These are phyloP conservation scores for Colaptes auratus DNA, from an alignment of 2,113 vertebrate species.

Conservation along the genomic window DNA sequence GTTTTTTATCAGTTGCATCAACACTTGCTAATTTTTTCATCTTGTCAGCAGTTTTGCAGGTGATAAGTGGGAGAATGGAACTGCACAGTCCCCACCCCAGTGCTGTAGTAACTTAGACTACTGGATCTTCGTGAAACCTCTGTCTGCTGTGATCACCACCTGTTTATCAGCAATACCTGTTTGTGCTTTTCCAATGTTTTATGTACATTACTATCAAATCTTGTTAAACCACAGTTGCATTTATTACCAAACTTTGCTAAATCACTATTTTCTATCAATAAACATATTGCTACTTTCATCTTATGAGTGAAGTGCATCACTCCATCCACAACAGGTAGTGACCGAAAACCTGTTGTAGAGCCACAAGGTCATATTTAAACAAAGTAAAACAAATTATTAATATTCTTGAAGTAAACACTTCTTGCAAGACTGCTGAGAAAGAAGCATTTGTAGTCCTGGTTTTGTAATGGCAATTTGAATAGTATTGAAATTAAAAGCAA, in stretches of 20 bases:
- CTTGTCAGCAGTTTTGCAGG: no score
- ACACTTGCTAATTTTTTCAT: no score
- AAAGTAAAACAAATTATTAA: neutral
- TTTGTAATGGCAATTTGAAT: neutral
- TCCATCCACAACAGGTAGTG: neutral
- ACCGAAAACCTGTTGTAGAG: neutral
- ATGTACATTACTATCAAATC: neutral
- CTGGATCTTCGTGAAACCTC: no score
- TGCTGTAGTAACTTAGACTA: no score
- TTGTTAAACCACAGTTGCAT: neutral
- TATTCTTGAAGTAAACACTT: neutral
- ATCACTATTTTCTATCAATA: no score
- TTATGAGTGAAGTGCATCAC: no score
- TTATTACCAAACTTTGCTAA: neutral
- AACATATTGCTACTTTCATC: no score
- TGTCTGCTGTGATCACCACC: no score
- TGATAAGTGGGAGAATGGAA: no score
- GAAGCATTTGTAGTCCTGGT: neutral
- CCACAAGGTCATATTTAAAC: neutral
- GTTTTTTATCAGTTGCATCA: no score
- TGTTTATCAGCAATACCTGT: no score
- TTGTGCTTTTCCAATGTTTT: neutral
- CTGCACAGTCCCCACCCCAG: no score
- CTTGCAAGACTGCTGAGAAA: neutral
- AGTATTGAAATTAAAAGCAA: neutral